Evolutionary conservation across 1,140 invertebrate species (phyloP), one percentile per base, ranked within the genome.

Genomic region (Paralvinella palmiformis): DNA sequence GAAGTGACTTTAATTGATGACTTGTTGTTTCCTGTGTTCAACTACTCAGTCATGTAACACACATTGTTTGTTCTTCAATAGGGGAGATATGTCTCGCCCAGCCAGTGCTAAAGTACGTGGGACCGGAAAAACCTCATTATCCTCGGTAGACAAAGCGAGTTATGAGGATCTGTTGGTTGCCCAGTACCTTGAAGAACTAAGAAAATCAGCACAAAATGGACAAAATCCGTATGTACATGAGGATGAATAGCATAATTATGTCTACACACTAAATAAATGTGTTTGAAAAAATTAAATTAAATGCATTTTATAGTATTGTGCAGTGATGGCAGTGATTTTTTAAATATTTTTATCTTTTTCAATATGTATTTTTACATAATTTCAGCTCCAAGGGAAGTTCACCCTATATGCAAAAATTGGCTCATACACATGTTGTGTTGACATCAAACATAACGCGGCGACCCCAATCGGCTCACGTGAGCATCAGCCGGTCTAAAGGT

Each of bases 91-190:
- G n/a, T n/a, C n/a, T n/a, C n/a, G n/a, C n/a, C n/a, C n/a, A n/a
- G n/a, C n/a, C n/a, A n/a, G n/a, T n/a, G n/a, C n/a, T n/a, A n/a
- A n/a, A n/a, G n/a, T n/a, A n/a, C n/a, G n/a, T n/a, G n/a, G n/a
- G n/a, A n/a, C n/a, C n/a, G n/a, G n/a, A n/a, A n/a, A n/a, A n/a
- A n/a, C n/a, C n/a, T n/a, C n/a, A n/a, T n/a, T n/a, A n/a, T n/a
- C n/a, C n/a, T n/a, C 37, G n/a, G 37, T 7, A 53, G 58, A 45
- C 36, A 37, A 20, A 27, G 71, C 75, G 44, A 77, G 75, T 50
- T 79, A 79, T 71, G 78, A 79, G 66, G 78, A 79, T 62, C 65
- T 79, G 29, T 64, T 79, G 5, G 72, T 79, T 29, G 73, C 76
- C 6, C 75, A 78, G 64, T 79, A 79, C 57, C 62, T 79, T 27